Conservation (phyloP, 2,888 invertebrate species). For the Drosophila longiperda region DNA sequence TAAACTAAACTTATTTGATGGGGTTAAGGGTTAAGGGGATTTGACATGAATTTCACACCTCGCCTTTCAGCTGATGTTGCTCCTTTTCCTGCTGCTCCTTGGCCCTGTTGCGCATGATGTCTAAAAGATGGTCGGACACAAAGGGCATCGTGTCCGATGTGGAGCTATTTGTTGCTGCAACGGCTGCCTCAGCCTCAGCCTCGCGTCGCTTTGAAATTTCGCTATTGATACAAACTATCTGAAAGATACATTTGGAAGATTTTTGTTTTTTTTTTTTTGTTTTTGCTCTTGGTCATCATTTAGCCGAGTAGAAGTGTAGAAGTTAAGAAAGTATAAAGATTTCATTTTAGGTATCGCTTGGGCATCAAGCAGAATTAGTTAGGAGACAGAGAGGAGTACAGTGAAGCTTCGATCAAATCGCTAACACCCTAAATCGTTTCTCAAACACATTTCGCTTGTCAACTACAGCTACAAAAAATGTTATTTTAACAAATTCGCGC, state of each 20-base stretch:
- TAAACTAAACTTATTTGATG: not conserved
- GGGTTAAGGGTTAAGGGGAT: not conserved
- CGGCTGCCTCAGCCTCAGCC: constrained; percentile 48
- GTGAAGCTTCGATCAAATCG: not conserved
- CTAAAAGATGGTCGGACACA: constrained; percentile 55
- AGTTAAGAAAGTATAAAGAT: not conserved
- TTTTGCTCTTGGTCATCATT: constrained; percentile 65
- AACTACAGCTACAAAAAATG: constrained; percentile 25
- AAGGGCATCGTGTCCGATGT: constrained; percentile 43
- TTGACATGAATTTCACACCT: constrained; percentile 44
- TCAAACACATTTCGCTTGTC: constrained; percentile 34
- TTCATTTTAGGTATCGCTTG: not conserved
- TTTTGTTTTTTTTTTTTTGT: constrained; percentile 37
- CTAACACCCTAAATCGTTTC: constrained; percentile 34
- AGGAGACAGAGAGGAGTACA: not conserved
- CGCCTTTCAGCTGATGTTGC: constrained; percentile 19
- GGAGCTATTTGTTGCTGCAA: constrained; percentile 28
- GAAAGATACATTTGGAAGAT: constrained; percentile 68
- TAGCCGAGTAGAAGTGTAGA: constrained; percentile 21
- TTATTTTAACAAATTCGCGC: constrained; percentile 20
- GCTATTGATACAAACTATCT: constrained; percentile 79
- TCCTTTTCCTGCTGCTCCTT: constrained; percentile 28
- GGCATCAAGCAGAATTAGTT: not conserved
- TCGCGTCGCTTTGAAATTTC: constrained; percentile 66
- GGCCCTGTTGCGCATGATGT: constrained; percentile 41